phyloP scores from a whole-genome alignment of 2,888 invertebrate genomes.

The Flexamia atlantica region DNA sequence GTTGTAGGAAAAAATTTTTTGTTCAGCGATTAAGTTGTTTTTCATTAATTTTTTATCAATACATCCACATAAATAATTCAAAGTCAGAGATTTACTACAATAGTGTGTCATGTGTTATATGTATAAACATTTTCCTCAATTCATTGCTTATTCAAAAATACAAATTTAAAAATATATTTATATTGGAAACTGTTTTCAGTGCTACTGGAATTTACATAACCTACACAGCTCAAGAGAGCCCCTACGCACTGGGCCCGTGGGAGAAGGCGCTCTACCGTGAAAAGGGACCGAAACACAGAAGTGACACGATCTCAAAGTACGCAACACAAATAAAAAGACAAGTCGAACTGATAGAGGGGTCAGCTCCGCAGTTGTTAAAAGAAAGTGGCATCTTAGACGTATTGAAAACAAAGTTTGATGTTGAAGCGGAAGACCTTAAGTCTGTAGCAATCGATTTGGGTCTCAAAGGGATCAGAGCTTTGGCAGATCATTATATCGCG shows the following conservation, averaged over 20 bases:
- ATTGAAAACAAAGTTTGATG: background rate
- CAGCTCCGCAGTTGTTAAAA: background rate
- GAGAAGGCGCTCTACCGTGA: background rate
- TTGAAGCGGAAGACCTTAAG: background rate
- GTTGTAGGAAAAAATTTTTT: too few relatives aligned
- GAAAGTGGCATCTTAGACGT: background rate
- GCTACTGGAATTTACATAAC: background rate
- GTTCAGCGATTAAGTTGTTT: too few relatives aligned
- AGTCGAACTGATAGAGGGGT: background rate
- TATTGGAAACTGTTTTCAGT: background rate
- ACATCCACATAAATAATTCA: too few relatives aligned
- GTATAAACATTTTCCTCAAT: background rate
- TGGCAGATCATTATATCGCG: background rate
- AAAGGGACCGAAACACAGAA: background rate
- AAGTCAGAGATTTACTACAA: too few relatives aligned
- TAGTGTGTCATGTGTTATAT: too few relatives aligned
- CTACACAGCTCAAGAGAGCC: background rate
- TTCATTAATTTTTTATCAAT: too few relatives aligned
- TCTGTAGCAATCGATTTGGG: background rate
- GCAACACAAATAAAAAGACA: background rate
- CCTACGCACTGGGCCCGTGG: slow-evolving; percentile 19
- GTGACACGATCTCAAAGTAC: background rate
- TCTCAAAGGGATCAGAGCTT: background rate
- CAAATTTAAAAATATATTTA: background rate
- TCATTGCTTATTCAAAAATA: too few relatives aligned